Evolutionary conservation across 1,140 invertebrate species (phyloP).

Genomic region (Druon quercuslanigerum): DNA sequence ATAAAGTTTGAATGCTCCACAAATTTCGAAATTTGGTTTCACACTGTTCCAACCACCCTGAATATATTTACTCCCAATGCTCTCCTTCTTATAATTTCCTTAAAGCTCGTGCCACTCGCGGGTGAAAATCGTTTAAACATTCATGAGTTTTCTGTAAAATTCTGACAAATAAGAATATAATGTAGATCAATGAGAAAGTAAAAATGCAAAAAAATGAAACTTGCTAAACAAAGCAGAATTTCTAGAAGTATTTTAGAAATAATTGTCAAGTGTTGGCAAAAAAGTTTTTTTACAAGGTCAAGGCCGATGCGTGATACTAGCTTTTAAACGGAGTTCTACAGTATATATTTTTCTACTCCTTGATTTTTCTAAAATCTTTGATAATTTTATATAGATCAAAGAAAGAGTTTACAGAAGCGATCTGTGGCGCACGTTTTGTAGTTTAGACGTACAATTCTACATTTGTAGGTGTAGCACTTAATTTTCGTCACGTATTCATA

Average conservation of each 20-base stretch:
- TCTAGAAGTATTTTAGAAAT: not conserved
- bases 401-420: conserved; percentile 45
- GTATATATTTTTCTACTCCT: conserved; percentile 59
- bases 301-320: conserved; percentile 57
- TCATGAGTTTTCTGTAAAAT: not conserved
- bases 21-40: no score
- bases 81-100: not conserved
- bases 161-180: not conserved
- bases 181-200: not conserved
- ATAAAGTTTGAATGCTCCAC: no score
- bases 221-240: not conserved
- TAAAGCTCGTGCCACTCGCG: not conserved
- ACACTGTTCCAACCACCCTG: no score
- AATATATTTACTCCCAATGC: not conserved
- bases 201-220: not conserved
- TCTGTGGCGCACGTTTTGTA: conserved; percentile 47
- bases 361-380: conserved; percentile 52
- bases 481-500: not conserved
- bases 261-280: conserved; percentile 38
- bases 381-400: conserved; percentile 44
- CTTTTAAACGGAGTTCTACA: conserved; percentile 52
- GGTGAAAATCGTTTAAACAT: not conserved
- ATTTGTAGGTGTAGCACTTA: no score
- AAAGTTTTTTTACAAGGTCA: conserved; percentile 49
- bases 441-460: not conserved